Evolutionary conservation across 2,888 invertebrate species (phyloP).

Genomic region (Xestia rhomboidea): DNA sequence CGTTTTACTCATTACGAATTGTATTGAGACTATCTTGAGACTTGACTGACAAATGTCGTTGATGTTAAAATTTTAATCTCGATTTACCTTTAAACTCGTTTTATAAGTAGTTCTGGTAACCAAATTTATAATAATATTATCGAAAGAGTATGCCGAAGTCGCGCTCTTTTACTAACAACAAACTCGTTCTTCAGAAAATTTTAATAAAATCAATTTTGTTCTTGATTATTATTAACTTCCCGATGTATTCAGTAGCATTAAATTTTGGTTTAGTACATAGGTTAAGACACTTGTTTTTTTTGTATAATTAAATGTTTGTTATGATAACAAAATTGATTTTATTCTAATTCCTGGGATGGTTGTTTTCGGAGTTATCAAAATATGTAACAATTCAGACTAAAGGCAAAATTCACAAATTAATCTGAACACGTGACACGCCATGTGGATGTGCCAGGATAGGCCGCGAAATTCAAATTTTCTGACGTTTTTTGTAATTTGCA

Average conservation of each 20-base stretch:
- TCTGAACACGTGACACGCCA: neutral
- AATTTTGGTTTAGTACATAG: slow-evolving; percentile 50
- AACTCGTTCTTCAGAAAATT: slow-evolving; percentile 16
- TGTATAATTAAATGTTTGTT: slow-evolving; percentile 47
- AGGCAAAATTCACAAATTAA: neutral
- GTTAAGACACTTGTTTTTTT: slow-evolving; percentile 33
- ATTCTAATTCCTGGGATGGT: slow-evolving; percentile 45
- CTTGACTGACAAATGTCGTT: slow-evolving; percentile 46
- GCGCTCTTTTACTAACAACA: slow-evolving; percentile 6
- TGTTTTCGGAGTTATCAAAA: slow-evolving; percentile 16
- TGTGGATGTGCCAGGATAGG: neutral
- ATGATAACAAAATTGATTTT: slow-evolving; percentile 54
- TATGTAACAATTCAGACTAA: slow-evolving; percentile 9
- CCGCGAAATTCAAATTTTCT: neutral
- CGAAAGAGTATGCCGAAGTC: slow-evolving; percentile 10
- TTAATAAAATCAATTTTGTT: slow-evolving; percentile 53
- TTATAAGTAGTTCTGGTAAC: slow-evolving; percentile 46
- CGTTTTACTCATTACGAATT: slow-evolving; percentile 38
- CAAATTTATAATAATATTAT: slow-evolving; percentile 27
- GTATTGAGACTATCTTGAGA: slow-evolving; percentile 43
- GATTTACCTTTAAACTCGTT: slow-evolving; percentile 35
- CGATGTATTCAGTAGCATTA: slow-evolving; percentile 45
- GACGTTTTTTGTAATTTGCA: no score
- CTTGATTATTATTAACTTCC: slow-evolving; percentile 26
- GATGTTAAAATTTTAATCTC: slow-evolving; percentile 30